Evolutionary conservation across 2,797 vertebrate species (phyloP).

Genomic region (Neomorphus geoffroyi): DNA sequence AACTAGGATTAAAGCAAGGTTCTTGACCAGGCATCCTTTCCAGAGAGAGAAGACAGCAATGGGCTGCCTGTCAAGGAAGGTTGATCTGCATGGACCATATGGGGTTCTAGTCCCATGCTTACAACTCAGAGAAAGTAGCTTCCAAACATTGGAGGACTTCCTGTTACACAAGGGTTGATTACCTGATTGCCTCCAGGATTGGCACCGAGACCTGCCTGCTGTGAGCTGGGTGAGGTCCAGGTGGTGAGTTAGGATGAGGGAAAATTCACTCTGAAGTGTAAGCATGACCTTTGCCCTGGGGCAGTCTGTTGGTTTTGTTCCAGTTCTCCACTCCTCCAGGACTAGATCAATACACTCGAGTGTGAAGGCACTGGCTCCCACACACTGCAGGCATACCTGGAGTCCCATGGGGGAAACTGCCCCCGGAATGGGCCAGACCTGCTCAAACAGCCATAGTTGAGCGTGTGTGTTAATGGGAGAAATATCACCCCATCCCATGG

Average conservation of each 20-base stretch:
- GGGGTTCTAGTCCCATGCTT: not conserved
- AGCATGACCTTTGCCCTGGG: not conserved
- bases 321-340: not conserved
- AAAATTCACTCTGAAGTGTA: not conserved
- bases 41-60: not conserved
- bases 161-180: fast-evolving
- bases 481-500: fast-evolving
- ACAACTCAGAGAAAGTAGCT: not conserved
- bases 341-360: not conserved
- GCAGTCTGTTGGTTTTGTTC: not conserved
- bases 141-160: not conserved
- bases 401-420: not conserved
- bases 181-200: not conserved
- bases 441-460: not conserved
- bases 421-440: not conserved
- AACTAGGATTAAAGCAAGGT: not conserved
- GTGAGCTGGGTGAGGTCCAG: not conserved
- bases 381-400: not conserved
- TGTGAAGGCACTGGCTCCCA: not conserved
- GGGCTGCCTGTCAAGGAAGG: not conserved
- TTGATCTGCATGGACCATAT: fast-evolving
- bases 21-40: not conserved
- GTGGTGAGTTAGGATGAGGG: not conserved
- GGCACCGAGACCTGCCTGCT: fast-evolving
- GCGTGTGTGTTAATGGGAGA: not conserved